Percentiles rank a stretch among this genome's conserved stretches.
phyloP scores from a whole-genome alignment of 2,888 invertebrate genomes.

The Sceliomorpha sp. region DNA sequence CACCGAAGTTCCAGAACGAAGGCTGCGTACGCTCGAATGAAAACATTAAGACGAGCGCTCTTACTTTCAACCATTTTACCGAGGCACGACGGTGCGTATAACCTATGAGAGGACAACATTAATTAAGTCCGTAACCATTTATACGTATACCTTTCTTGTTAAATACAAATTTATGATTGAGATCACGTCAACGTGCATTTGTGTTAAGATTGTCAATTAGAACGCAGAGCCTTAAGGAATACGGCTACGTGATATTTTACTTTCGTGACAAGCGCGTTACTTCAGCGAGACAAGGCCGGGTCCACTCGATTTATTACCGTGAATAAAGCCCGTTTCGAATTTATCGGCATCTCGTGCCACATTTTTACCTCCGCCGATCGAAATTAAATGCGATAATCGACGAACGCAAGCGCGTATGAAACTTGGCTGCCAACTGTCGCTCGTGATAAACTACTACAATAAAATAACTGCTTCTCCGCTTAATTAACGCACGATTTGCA shows the following conservation, averaged over 20 bases:
- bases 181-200: conserved; percentile 31
- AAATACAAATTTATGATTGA: conserved; percentile 49
- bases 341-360: conserved; percentile 40
- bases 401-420: too few relatives aligned
- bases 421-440: too few relatives aligned
- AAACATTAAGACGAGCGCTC: too few relatives aligned
- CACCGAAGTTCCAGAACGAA: too few relatives aligned
- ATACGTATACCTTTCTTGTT: conserved; percentile 21
- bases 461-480: too few relatives aligned
- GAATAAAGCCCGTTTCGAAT: conserved; percentile 29
- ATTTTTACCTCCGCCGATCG: conserved; percentile 32
- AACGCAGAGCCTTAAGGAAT: conserved; percentile 46
- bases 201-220: conserved; percentile 51
- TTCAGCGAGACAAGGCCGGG: conserved; percentile 48
- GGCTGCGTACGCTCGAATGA: too few relatives aligned
- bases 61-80: too few relatives aligned
- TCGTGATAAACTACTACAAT: too few relatives aligned
- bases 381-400: conserved; percentile 5
- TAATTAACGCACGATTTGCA: too few relatives aligned
- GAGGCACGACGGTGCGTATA: too few relatives aligned
- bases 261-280: conserved; percentile 49
- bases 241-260: conserved; percentile 47
- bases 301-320: conserved; percentile 50
- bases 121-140: conserved; percentile 24
- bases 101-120: conserved; percentile 15